Evolutionary conservation across 2,113 vertebrate genomes (phyloP).

Genomic region (Shinisaurus crocodilurus): DNA sequence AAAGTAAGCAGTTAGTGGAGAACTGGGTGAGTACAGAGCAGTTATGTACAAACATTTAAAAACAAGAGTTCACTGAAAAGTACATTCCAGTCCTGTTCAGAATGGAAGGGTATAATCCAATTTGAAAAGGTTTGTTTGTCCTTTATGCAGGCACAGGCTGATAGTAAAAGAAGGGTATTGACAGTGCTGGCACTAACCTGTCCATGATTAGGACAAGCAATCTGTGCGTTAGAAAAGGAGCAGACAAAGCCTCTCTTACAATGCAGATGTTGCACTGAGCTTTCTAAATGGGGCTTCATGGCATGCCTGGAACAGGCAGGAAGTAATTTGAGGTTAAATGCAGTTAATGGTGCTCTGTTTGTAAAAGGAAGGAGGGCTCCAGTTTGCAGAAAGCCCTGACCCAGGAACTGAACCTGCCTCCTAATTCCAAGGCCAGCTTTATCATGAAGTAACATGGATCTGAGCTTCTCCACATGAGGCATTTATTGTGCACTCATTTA

Average conservation of each 20-base stretch:
- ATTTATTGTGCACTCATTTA: too few species aligned
- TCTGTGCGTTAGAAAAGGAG: conserved; percentile 21
- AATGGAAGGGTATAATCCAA: conserved; percentile 36
- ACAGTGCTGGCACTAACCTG: conserved; percentile 34
- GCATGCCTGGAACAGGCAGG: neutral
- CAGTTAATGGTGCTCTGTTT: neutral
- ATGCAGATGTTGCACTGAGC: neutral
- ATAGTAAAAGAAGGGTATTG: conserved; percentile 54
- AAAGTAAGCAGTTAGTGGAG: conserved; percentile 28
- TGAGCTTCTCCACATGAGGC: too few species aligned
- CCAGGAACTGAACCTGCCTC: neutral
- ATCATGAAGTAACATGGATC: neutral
- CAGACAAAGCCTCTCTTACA: neutral
- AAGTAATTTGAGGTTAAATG: neutral
- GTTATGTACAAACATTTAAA: conserved; percentile 57
- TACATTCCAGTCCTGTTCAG: conserved; percentile 38
- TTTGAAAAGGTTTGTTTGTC: conserved; percentile 49
- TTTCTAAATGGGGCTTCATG: neutral
- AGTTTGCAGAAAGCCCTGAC: neutral
- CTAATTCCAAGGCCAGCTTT: neutral
- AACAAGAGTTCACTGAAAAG: conserved; percentile 52
- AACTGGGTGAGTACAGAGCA: conserved; percentile 30
- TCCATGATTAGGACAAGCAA: neutral
- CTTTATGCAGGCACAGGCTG: conserved; percentile 46
- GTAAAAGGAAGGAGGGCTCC: neutral